Conservation (phyloP, 2,113 vertebrate species). For the Mus spicilegus region DNA sequence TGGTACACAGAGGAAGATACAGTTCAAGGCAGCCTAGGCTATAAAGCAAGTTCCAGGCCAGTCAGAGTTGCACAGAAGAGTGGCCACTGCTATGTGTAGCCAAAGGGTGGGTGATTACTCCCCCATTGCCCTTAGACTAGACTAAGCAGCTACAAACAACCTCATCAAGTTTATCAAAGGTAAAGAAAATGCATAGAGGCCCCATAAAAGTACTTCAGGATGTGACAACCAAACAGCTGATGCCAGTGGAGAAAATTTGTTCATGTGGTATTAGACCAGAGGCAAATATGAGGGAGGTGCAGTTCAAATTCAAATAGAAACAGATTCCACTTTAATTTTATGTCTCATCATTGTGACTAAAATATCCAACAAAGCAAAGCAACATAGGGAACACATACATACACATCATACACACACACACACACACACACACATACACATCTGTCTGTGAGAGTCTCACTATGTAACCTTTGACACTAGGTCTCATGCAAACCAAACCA, state of each 20-base stretch:
- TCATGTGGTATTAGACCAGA: neutral
- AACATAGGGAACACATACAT: neutral
- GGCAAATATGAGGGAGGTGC: neutral
- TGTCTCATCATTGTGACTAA: neutral
- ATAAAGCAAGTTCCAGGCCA: neutral
- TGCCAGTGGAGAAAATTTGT: neutral
- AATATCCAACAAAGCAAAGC: neutral
- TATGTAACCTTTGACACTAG: neutral
- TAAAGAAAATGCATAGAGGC: neutral
- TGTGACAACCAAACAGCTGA: neutral
- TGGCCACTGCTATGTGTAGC: neutral
- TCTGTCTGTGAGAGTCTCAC: no score
- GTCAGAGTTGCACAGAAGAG: neutral
- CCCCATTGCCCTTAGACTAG: neutral
- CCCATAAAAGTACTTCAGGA: neutral
- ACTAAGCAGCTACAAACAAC: neutral
- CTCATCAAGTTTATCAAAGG: neutral
- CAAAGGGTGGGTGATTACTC: neutral
- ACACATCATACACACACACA: no score
- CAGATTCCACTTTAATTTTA: neutral
- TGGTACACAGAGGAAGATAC: neutral
- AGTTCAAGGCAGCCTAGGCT: neutral
- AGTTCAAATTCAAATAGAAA: neutral
- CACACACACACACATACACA: no score
- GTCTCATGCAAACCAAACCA: neutral